Percentiles rank a stretch among this genome's conserved stretches.
Conservation (phyloP, 2,888 invertebrate species). For the Volucella zonaria region DNA sequence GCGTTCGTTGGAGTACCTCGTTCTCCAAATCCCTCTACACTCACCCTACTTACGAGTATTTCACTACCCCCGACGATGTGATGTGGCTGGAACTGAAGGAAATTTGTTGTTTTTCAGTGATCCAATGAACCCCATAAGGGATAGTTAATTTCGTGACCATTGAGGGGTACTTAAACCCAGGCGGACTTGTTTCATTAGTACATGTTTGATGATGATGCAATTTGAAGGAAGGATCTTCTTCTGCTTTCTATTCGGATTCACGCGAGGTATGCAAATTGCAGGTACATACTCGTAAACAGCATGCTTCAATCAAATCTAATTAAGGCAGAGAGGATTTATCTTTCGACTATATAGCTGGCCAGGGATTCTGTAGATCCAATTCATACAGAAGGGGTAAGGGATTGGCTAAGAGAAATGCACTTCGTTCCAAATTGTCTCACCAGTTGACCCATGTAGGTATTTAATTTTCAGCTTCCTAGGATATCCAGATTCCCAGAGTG, state of each 20-base stretch:
- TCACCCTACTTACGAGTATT: neutral
- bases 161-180: slow-evolving; percentile 24
- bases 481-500: slow-evolving; percentile 7
- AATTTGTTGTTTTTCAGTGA: slow-evolving; percentile 1
- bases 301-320: slow-evolving; percentile 14
- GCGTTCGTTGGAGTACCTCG: neutral
- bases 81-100: neutral
- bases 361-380: no score
- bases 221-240: slow-evolving; percentile 1
- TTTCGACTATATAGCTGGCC: neutral
- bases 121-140: slow-evolving; percentile 11
- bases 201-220: slow-evolving; percentile 2
- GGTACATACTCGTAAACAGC: neutral
- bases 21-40: neutral
- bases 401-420: neutral
- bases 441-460: slow-evolving; percentile 29
- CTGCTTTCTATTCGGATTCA: neutral
- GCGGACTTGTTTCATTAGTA: slow-evolving; percentile 8
- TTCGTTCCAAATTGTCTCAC: neutral
- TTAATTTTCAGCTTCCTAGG: slow-evolving; percentile 43
- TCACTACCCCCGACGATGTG: neutral
- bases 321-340: slow-evolving; percentile 13
- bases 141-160: slow-evolving; percentile 36
- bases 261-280: neutral
- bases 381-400: neutral